Percentiles rank a stretch among this genome's conserved stretches.
These are phyloP conservation scores for Lophius americanus DNA, from an alignment of 2,797 vertebrate genomes.

Conservation along the genomic window DNA sequence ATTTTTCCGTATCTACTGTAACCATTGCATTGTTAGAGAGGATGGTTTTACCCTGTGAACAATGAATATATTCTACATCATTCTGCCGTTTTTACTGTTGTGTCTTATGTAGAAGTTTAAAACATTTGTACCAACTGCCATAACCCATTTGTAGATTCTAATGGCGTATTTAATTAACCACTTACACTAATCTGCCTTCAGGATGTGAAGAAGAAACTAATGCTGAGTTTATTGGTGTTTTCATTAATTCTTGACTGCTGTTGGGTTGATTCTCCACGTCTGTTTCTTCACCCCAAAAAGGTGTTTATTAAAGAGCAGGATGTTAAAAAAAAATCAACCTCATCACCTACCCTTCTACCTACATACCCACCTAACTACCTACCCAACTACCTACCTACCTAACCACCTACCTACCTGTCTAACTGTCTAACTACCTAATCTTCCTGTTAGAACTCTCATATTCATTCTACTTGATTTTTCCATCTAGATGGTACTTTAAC, in stretches of 20 bases:
- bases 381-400: too few relatives aligned
- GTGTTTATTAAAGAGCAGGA: too few relatives aligned
- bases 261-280: background rate
- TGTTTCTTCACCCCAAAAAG: too few relatives aligned
- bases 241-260: slow-evolving; percentile 11
- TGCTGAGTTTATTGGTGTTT: slow-evolving; percentile 3
- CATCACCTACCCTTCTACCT: too few relatives aligned
- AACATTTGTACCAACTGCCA: background rate
- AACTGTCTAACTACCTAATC: too few relatives aligned
- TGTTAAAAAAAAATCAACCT: too few relatives aligned
- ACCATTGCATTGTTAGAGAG: background rate
- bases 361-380: too few relatives aligned
- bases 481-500: slow-evolving; percentile 35
- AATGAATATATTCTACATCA: too few relatives aligned
- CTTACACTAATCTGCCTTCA: background rate
- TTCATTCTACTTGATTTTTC: slow-evolving; percentile 6
- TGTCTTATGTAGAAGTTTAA: background rate
- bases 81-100: background rate
- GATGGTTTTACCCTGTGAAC: background rate
- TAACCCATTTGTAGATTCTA: slow-evolving; percentile 1
- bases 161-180: background rate
- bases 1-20: background rate
- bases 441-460: too few relatives aligned
- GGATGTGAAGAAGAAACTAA: slow-evolving; percentile 19
- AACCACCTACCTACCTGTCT: too few relatives aligned